phyloP scores from a whole-genome alignment of 35 echinoderm and acorn worm genomes.

The Eucidaris tribuloides region DNA sequence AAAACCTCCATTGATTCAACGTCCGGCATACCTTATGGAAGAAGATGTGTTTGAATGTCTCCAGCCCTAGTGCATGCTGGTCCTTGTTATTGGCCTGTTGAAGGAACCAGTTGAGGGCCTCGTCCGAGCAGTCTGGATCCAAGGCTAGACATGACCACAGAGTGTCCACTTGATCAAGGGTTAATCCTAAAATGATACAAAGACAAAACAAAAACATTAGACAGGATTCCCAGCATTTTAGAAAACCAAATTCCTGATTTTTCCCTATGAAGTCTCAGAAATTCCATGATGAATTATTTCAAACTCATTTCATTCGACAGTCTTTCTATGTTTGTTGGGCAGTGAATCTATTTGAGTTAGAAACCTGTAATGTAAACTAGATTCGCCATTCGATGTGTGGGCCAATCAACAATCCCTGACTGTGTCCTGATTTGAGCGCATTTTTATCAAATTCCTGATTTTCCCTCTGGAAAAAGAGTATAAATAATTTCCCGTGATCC shows the following conservation, averaged over 20 bases:
- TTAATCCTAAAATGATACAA: constrained; percentile 38
- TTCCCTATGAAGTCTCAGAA: background rate
- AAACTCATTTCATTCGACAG: too few species aligned
- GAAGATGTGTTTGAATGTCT: constrained; percentile 88
- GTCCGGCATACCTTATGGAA: constrained; percentile 87
- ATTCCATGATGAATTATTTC: background rate
- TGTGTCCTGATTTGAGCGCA: too few species aligned
- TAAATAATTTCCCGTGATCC: too few species aligned
- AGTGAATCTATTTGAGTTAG: too few species aligned
- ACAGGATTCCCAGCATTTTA: background rate
- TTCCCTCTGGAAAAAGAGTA: too few species aligned
- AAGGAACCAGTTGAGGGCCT: constrained; percentile 78
- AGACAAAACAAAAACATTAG: background rate
- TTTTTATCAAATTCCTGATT: too few species aligned
- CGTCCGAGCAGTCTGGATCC: constrained; percentile 77
- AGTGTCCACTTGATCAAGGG: constrained; percentile 77
- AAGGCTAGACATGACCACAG: constrained; percentile 71
- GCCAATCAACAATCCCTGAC: too few species aligned
- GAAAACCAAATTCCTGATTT: background rate
- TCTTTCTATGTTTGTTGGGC: too few species aligned
- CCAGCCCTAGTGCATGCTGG: constrained; percentile 81
- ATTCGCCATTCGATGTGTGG: too few species aligned
- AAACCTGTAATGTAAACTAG: too few species aligned
- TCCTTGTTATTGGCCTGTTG: constrained; percentile 79
- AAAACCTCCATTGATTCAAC: too few species aligned